A percentile compares a stretch with the other conserved stretches of the same genome.
These are phyloP conservation scores for Cantharis nigra DNA, from an alignment of 2,888 invertebrate genomes.

Conservation along the genomic window DNA sequence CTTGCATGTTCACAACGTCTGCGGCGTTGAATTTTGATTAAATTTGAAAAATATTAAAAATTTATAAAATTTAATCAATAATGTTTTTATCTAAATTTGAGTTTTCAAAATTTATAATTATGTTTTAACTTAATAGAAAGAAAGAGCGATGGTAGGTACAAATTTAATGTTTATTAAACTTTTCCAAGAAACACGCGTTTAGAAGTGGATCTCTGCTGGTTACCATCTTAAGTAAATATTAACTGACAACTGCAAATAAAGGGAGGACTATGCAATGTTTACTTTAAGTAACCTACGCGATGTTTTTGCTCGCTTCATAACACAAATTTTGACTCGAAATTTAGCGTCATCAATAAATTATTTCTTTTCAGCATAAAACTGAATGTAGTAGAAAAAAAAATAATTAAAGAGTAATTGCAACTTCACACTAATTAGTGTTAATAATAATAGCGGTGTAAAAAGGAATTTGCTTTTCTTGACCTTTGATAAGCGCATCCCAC, in stretches of 20 bases:
- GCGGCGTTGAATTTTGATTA: neutral
- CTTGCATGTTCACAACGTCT: neutral
- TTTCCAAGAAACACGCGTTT: neutral
- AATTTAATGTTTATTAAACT: neutral
- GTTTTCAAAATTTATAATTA: neutral
- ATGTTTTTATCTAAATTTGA: no score
- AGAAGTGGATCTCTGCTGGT: neutral
- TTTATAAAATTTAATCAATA: no score
- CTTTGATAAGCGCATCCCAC: no score
- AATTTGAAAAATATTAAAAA: neutral
- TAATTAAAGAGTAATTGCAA: no score
- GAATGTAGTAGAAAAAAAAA: no score
- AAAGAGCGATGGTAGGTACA: neutral
- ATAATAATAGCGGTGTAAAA: no score
- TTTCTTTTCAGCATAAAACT: neutral
- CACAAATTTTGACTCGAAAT: neutral
- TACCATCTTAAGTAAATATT: neutral
- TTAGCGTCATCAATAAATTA: neutral
- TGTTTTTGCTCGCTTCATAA: neutral
- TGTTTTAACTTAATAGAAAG: no score
- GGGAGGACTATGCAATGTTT: neutral
- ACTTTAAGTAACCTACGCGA: neutral
- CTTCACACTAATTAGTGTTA: no score
- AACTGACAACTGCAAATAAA: neutral
- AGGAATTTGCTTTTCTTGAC: no score